These are phyloP conservation scores for Amblyopsis rosae DNA, from an alignment of 2,113 vertebrate genomes.

Conservation along the genomic window DNA sequence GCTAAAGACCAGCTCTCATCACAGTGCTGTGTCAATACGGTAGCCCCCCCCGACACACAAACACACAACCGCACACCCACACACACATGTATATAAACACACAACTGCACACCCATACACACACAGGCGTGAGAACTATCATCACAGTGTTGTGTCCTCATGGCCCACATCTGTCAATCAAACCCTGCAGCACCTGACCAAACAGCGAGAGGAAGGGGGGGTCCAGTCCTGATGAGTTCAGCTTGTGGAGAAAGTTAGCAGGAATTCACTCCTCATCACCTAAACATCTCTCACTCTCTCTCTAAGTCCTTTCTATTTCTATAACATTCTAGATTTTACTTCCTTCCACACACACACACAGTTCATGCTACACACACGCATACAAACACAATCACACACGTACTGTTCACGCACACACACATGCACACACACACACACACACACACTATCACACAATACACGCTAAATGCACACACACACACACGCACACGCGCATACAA, in stretches of 20 bases:
- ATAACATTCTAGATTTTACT: slow-evolving; percentile 26
- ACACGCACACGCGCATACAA: no score
- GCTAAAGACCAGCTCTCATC: slow-evolving; percentile 22
- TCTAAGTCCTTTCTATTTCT: no score
- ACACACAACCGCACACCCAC: no score
- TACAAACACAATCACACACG: slow-evolving; percentile 3
- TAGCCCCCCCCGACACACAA: slow-evolving; percentile 28
- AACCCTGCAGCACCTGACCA: slow-evolving; percentile 69
- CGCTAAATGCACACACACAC: no score
- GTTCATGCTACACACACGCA: not conserved
- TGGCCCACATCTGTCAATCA: slow-evolving; percentile 71
- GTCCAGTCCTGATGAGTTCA: not conserved
- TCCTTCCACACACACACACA: slow-evolving; percentile 19
- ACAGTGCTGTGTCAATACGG: slow-evolving; percentile 41
- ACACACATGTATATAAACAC: no score
- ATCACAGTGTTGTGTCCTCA: slow-evolving; percentile 48
- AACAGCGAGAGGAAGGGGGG: slow-evolving; percentile 59
- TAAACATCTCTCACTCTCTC: not conserved
- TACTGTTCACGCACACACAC: not conserved
- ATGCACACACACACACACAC: slow-evolving; percentile 13
- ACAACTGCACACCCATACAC: slow-evolving; percentile 8
- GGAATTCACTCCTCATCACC: no score
- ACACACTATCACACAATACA: slow-evolving; percentile 27
- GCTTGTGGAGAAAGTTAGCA: no score
- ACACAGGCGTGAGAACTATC: slow-evolving; percentile 67